These are phyloP conservation scores for Uloborus diversus DNA, from an alignment of 1,140 invertebrate species.

Conservation along the genomic window DNA sequence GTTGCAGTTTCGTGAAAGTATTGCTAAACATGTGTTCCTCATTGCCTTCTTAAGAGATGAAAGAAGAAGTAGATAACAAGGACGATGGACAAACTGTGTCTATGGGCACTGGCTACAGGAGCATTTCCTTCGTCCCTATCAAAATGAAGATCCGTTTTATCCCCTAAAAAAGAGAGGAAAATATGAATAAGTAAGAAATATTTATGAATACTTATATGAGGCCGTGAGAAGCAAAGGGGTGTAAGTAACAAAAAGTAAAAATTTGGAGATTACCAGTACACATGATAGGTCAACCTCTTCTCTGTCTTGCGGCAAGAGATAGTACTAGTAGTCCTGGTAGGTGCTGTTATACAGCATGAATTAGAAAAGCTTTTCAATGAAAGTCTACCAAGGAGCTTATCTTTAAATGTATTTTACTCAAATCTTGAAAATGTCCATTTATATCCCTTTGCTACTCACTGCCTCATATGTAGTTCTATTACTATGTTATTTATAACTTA, in stretches of 20 bases:
- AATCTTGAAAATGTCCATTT: no score
- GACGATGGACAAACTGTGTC: not conserved
- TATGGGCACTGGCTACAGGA: not conserved
- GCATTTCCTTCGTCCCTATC: not conserved
- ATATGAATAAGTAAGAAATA: not conserved
- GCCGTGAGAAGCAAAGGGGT: no score
- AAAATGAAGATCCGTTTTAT: slow-evolving; percentile 30
- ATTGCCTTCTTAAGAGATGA: not conserved
- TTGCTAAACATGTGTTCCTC: slow-evolving; percentile 1
- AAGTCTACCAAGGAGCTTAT: no score
- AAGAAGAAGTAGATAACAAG: slow-evolving; percentile 1
- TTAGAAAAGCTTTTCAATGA: no score
- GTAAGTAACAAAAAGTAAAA: not conserved
- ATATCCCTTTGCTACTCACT: no score
- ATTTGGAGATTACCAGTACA: not conserved
- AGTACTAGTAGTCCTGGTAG: not conserved
- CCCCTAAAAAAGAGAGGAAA: slow-evolving; percentile 10
- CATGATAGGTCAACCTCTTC: not conserved
- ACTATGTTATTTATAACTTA: no score
- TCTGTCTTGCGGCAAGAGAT: not conserved
- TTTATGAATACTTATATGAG: no score
- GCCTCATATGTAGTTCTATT: no score
- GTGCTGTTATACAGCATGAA: not conserved
- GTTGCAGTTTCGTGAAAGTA: slow-evolving; percentile 38
- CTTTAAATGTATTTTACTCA: no score